A percentile compares a stretch with the other conserved stretches of the same genome.
Conservation (phyloP, 2,797 vertebrate species). For the Catharus ustulatus region DNA sequence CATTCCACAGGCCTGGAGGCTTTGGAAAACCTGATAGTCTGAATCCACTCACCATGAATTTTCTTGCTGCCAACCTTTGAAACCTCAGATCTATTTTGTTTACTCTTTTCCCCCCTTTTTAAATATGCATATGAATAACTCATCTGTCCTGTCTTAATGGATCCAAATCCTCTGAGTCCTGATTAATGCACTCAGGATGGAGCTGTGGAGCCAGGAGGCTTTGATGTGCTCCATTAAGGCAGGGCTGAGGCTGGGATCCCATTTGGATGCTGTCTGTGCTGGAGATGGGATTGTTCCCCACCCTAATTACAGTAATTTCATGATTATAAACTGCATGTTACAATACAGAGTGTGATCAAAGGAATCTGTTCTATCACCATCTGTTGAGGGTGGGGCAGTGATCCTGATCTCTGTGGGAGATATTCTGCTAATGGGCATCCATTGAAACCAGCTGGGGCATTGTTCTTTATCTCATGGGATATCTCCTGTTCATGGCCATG, state of each 20-base stretch:
- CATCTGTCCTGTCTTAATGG: not conserved
- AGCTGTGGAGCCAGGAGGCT: not conserved
- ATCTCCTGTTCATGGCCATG: too few relatives aligned
- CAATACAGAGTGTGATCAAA: too few relatives aligned
- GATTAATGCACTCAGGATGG: not conserved
- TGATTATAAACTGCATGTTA: too few relatives aligned
- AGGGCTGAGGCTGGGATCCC: not conserved
- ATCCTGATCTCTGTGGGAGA: too few relatives aligned
- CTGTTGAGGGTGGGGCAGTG: too few relatives aligned
- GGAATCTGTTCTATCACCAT: too few relatives aligned
- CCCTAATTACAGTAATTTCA: too few relatives aligned
- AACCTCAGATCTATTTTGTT: not conserved
- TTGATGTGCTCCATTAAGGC: not conserved
- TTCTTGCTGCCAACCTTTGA: not conserved
- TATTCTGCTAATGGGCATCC: too few relatives aligned
- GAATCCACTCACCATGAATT: not conserved
- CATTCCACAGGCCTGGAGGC: not conserved
- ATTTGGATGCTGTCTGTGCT: not conserved
- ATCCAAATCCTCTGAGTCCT: not conserved
- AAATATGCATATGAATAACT: not conserved
- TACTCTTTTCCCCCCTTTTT: accelerated
- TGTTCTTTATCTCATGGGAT: too few relatives aligned
- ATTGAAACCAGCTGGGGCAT: too few relatives aligned
- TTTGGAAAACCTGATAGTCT: not conserved
- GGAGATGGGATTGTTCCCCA: not conserved